phyloP scores from a whole-genome alignment of 1,140 invertebrate genomes.

The Eriocheir sinensis region DNA sequence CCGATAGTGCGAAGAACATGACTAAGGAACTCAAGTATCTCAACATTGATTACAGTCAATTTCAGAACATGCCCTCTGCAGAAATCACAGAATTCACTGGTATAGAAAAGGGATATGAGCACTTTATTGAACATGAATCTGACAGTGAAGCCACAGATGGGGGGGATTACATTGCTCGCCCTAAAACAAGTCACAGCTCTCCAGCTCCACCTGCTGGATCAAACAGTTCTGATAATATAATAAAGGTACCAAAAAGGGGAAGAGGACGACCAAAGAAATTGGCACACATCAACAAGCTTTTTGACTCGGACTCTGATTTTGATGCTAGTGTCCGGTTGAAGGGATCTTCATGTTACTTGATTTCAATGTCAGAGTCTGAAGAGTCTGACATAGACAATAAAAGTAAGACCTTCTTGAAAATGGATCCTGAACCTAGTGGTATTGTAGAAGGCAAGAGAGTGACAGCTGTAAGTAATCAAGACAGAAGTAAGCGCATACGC shows the following conservation, averaged over 20 bases:
- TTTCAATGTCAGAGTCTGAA: conserved; percentile 81
- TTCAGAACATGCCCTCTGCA: conserved; percentile 84
- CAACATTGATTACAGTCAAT: conserved; percentile 86
- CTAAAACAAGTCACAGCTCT: conserved; percentile 81
- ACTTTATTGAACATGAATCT: conserved; percentile 77
- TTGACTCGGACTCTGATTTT: conserved; percentile 83
- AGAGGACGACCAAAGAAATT: conserved; percentile 78
- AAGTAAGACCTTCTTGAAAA: conserved; percentile 83
- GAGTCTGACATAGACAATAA: conserved; percentile 83
- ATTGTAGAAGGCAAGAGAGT: conserved; percentile 76
- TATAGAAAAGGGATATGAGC: conserved; percentile 83
- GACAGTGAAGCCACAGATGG: conserved; percentile 66
- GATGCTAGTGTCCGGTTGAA: conserved; percentile 79
- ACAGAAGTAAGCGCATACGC: conserved; percentile 77
- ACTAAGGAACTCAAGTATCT: conserved; percentile 86
- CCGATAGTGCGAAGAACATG: conserved; percentile 84
- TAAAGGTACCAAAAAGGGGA: conserved; percentile 62
- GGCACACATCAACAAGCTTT: conserved; percentile 81
- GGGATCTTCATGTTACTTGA: conserved; percentile 51
- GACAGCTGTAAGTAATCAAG: conserved; percentile 74
- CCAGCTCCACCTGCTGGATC: conserved; percentile 67
- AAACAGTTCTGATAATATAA: conserved; percentile 43
- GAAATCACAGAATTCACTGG: conserved; percentile 81
- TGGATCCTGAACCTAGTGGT: conserved; percentile 81
- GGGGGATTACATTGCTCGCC: conserved; percentile 83